phyloP scores from a whole-genome alignment of 1,140 invertebrate genomes.

The Geopemphigus sp. region DNA sequence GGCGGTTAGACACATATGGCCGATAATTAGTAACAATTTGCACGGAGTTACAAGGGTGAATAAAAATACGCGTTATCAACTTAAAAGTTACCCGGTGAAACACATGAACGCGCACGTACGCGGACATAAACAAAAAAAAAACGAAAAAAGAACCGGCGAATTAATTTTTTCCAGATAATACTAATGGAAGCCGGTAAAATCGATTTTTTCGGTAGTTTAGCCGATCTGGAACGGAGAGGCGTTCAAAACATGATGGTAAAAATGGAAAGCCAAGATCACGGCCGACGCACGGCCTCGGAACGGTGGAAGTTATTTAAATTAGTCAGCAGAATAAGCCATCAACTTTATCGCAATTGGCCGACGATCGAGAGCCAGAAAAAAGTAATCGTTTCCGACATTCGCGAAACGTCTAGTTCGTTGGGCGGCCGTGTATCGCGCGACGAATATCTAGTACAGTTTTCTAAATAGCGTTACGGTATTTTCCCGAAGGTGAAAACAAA shows the following conservation, averaged over 20 bases:
- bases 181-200: conserved; percentile 27
- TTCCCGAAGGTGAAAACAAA: conserved; percentile 51
- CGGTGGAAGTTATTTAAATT: conserved; percentile 64
- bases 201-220: conserved; percentile 29
- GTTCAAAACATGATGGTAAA: conserved; percentile 36
- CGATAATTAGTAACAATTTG: too few species aligned
- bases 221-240: conserved; percentile 30
- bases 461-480: background rate
- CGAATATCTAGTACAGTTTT: too few species aligned
- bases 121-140: too few species aligned
- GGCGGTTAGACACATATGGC: too few species aligned
- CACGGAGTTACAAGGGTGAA: too few species aligned
- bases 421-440: too few species aligned
- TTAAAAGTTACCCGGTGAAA: too few species aligned
- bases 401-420: too few species aligned
- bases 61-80: too few species aligned
- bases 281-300: conserved; percentile 61
- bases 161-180: conserved; percentile 2
- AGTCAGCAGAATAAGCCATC: conserved; percentile 55
- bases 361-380: conserved; percentile 53
- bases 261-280: conserved; percentile 54
- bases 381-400: background rate
- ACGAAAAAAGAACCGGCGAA: background rate
- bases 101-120: too few species aligned
- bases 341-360: conserved; percentile 57